Evolutionary conservation across 2,797 vertebrate species (phyloP).

Genomic region (Melopsittacus undulatus): DNA sequence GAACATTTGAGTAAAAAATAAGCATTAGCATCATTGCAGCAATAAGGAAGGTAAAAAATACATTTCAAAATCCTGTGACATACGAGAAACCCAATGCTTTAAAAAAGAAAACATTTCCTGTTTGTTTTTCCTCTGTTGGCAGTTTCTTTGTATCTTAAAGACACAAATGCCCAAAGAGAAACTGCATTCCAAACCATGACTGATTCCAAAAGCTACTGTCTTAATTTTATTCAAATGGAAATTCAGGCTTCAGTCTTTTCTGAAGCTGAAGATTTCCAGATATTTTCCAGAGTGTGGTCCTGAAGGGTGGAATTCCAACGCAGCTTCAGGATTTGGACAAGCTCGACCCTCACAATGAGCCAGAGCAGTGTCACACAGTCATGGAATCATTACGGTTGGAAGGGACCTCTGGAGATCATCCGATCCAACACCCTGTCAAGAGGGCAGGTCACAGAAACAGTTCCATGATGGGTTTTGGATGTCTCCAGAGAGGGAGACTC

Average conservation of each 20-base stretch:
- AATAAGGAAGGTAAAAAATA: background rate
- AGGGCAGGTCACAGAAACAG: background rate
- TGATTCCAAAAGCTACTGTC: background rate
- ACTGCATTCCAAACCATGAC: background rate
- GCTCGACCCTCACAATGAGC: background rate
- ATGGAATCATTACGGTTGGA: background rate
- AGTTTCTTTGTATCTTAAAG: background rate
- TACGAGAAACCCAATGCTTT: background rate
- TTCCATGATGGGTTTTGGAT: background rate
- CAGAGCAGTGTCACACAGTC: background rate
- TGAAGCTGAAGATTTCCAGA: background rate
- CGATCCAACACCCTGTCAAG: background rate
- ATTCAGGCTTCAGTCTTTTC: background rate
- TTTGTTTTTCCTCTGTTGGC: rapidly evolving
- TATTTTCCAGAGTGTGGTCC: background rate
- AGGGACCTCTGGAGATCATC: background rate
- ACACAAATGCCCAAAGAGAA: background rate
- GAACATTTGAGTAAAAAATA: background rate
- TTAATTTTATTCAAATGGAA: background rate
- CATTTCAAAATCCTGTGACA: background rate
- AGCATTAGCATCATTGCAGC: background rate
- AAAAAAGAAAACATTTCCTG: background rate
- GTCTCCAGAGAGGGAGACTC: background rate
- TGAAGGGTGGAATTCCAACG: background rate
- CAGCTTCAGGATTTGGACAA: background rate